Evolutionary conservation across 2,797 vertebrate genomes (phyloP).

Genomic region (Sebastes taczanowskii): DNA sequence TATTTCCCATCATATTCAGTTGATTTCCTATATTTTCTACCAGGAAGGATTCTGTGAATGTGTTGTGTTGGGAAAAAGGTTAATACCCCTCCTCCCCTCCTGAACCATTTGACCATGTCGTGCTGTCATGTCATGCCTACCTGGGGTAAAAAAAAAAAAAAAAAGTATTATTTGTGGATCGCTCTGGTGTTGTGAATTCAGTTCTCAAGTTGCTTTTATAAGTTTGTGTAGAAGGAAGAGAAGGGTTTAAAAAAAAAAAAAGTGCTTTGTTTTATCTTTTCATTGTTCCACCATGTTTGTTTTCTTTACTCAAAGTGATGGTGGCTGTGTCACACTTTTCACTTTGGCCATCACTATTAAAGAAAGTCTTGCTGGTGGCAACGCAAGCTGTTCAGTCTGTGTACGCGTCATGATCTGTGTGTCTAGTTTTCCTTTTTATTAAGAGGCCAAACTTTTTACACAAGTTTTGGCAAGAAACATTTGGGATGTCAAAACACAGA

Average conservation of each 20-base stretch:
- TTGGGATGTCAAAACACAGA: neutral
- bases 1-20: conserved; percentile 60
- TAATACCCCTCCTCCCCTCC: neutral
- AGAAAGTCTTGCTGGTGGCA: conserved; percentile 89
- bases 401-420: conserved; percentile 6
- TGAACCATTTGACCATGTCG: conserved; percentile 67
- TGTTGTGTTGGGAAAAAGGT: conserved; percentile 64
- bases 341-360: conserved; percentile 91
- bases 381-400: conserved; percentile 47
- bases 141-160: conserved; percentile 34
- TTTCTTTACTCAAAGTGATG: conserved; percentile 73
- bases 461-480: neutral
- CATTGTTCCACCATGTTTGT: conserved; percentile 66
- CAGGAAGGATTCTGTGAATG: conserved; percentile 69
- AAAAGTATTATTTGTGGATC: conserved; percentile 75
- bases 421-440: neutral
- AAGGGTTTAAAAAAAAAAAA: conserved; percentile 41
- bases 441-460: neutral
- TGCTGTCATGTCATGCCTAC: conserved; percentile 68
- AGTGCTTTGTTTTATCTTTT: conserved; percentile 73
- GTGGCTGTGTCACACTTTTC: conserved; percentile 83
- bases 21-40: conserved; percentile 54
- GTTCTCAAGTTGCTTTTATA: conserved; percentile 72
- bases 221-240: conserved; percentile 67
- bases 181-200: conserved; percentile 76